Evolutionary conservation across 2,113 vertebrate genomes (phyloP).

Genomic region (Leiothrix lutea): DNA sequence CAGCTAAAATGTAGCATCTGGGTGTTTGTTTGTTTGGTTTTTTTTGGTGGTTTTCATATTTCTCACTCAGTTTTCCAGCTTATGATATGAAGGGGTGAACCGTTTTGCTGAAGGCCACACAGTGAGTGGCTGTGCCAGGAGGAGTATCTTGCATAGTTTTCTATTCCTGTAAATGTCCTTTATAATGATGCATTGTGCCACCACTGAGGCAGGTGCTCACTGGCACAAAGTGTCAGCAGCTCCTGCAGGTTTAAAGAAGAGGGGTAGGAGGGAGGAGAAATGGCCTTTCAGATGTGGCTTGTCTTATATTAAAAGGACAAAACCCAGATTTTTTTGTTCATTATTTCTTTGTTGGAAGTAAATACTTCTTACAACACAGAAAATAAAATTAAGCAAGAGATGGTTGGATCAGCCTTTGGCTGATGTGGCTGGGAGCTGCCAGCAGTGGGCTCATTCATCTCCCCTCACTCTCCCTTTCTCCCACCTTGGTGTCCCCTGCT

Average conservation of each 20-base stretch:
- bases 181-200: not conserved
- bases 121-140: not conserved
- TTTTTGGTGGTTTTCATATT: not conserved
- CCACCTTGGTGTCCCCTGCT: not conserved
- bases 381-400: not conserved
- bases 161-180: not conserved
- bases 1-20: not conserved
- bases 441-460: not conserved
- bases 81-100: not conserved
- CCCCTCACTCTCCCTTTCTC: not conserved
- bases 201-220: not conserved
- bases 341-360: not conserved
- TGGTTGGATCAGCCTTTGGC: not conserved
- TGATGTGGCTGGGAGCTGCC: not conserved
- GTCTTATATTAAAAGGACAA: not conserved
- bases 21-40: not conserved
- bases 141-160: fast-evolving
- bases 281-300: not conserved
- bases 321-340: not conserved
- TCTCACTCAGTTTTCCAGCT: slow-evolving; percentile 3
- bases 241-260: not conserved
- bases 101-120: not conserved
- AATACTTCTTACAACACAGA: not conserved
- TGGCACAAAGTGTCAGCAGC: not conserved
- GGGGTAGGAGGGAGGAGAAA: not conserved